phyloP scores from a whole-genome alignment of 2,797 vertebrate genomes.

The Tamandua tetradactyla region DNA sequence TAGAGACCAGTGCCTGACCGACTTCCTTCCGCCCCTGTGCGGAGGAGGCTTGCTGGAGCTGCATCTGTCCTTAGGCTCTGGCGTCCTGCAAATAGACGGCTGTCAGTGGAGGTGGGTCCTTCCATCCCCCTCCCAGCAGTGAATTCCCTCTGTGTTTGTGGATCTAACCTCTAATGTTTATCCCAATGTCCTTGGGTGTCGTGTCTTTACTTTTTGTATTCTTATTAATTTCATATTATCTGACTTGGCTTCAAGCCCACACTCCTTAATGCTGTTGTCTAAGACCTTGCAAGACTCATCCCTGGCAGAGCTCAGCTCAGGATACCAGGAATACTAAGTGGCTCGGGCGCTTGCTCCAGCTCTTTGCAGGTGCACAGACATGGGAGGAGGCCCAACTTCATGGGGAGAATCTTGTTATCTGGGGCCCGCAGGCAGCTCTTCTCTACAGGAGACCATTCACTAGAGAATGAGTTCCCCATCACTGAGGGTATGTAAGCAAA shows the following conservation, averaged over 20 bases:
- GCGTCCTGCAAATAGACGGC: not conserved
- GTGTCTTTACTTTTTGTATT: not conserved
- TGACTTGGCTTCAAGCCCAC: conserved; percentile 20
- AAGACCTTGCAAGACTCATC: not conserved
- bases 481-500: not conserved
- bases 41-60: not conserved
- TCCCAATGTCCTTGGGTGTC: not conserved
- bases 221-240: conserved; percentile 36
- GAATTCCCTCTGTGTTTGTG: not conserved
- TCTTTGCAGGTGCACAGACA: not conserved
- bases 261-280: not conserved
- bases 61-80: not conserved
- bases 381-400: no score
- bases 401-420: not conserved
- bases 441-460: not conserved
- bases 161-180: not conserved
- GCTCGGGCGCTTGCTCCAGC: not conserved
- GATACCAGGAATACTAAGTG: not conserved
- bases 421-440: not conserved
- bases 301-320: not conserved
- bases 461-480: not conserved
- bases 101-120: not conserved
- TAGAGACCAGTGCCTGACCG: rapidly evolving
- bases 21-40: rapidly evolving
- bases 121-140: not conserved